These are phyloP conservation scores for Dryoscopus gambensis DNA, from an alignment of 2,113 vertebrate genomes.

Conservation along the genomic window DNA sequence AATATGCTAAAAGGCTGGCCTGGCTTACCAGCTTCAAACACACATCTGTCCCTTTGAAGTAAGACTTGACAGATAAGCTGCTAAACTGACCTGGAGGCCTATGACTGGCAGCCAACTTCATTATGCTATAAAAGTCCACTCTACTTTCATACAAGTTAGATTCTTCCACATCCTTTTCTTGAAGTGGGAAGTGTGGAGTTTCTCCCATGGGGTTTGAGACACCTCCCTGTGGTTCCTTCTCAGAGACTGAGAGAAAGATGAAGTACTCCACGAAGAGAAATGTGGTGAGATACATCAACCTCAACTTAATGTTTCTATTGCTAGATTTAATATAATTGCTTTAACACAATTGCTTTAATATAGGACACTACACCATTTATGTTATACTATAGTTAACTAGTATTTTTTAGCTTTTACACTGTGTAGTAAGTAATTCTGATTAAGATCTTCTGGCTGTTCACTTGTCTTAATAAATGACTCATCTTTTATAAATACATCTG, in stretches of 20 bases:
- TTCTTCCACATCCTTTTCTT: neutral
- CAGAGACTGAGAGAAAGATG: neutral
- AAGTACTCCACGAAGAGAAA: neutral
- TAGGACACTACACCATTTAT: neutral
- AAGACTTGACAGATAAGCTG: neutral
- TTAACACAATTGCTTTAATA: neutral
- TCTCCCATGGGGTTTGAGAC: neutral
- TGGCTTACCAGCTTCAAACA: neutral
- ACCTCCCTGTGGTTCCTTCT: neutral
- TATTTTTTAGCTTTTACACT: neutral
- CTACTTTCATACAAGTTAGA: neutral
- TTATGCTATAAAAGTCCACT: neutral
- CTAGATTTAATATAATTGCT: neutral
- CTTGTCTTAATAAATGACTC: neutral
- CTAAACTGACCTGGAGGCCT: neutral
- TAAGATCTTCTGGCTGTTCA: neutral
- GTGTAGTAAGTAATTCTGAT: neutral
- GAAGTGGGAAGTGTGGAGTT: neutral
- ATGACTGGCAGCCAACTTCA: neutral
- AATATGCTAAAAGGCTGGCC: neutral
- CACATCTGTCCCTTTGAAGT: neutral
- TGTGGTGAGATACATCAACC: neutral
- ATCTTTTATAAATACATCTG: neutral
- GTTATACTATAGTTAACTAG: neutral
- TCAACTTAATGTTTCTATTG: neutral